Conservation (phyloP, 1,140 invertebrate genomes). For the Leptonema lineaticorne region DNA sequence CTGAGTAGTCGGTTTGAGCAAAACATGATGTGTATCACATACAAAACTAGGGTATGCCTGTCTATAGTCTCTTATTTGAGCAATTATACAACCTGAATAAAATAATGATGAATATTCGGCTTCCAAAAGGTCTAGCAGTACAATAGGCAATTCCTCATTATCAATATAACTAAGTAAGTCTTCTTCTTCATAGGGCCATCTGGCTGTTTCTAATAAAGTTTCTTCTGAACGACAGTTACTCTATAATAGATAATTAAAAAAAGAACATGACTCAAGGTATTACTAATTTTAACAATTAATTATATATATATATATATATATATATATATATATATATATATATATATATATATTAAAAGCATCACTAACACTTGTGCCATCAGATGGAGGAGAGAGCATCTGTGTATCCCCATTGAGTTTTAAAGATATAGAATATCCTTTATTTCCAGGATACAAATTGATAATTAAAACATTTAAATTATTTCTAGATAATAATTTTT, state of each 20-base stretch:
- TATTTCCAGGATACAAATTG: constrained; percentile 88
- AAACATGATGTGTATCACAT: constrained; percentile 80
- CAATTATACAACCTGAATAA: constrained; percentile 89
- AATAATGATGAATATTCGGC: constrained; percentile 78
- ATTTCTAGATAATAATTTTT: constrained; percentile 80
- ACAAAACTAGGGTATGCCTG: constrained; percentile 70
- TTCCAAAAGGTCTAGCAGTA: constrained; percentile 81
- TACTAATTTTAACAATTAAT: background rate
- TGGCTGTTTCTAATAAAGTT: constrained; percentile 68
- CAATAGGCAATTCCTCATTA: constrained; percentile 83
- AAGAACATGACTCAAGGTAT: background rate
- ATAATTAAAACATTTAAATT: constrained; percentile 85
- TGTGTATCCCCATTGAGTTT: constrained; percentile 60
- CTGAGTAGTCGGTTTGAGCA: constrained; percentile 85
- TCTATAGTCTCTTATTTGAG: constrained; percentile 86
- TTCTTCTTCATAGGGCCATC: constrained; percentile 77
- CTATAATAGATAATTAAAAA: constrained; percentile 21
- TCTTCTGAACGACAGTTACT: constrained; percentile 50
- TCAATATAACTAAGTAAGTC: constrained; percentile 77
- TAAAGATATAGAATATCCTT: constrained; percentile 85
- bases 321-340: background rate
- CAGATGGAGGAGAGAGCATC: constrained; percentile 46
- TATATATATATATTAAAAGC: background rate
- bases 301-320: constrained; percentile 15
- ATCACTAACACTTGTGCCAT: constrained; percentile 49